These are phyloP conservation scores for Gallinago undulata DNA, from an alignment of 2,113 vertebrate species.

Conservation along the genomic window DNA sequence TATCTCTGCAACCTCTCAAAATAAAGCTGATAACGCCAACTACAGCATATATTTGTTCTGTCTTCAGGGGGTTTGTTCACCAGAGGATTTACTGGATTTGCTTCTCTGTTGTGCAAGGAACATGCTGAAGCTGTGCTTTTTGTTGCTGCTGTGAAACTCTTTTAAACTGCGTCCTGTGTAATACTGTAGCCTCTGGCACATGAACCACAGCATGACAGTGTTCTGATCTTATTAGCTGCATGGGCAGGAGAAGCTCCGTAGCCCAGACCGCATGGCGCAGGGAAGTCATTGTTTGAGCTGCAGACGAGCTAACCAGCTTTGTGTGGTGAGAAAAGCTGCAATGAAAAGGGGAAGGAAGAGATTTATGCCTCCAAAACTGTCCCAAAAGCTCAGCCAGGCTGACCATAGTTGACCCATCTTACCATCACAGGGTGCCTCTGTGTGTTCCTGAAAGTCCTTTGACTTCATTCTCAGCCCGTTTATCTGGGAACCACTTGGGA, in stretches of 20 bases:
- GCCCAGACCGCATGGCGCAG: rapidly evolving
- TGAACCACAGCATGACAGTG: not conserved
- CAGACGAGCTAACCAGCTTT: not conserved
- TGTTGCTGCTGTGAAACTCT: not conserved
- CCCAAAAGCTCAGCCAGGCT: not conserved
- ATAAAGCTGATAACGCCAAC: not conserved
- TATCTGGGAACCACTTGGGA: not conserved
- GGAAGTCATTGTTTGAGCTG: not conserved
- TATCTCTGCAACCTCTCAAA: not conserved
- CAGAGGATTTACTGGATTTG: not conserved
- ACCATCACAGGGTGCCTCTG: not conserved
- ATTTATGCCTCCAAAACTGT: not conserved
- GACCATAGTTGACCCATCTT: not conserved
- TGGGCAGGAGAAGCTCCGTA: not conserved
- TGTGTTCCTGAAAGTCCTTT: not conserved
- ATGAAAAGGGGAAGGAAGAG: not conserved
- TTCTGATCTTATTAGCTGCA: not conserved
- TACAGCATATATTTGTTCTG: not conserved
- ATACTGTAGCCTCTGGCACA: not conserved
- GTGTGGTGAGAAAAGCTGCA: not conserved
- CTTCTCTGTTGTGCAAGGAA: not conserved
- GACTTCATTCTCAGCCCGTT: not conserved
- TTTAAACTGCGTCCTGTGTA: not conserved
- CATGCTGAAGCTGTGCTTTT: not conserved
- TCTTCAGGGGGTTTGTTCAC: not conserved